These are phyloP conservation scores for Tipula unca DNA, from an alignment of 2,888 invertebrate genomes.

Conservation along the genomic window DNA sequence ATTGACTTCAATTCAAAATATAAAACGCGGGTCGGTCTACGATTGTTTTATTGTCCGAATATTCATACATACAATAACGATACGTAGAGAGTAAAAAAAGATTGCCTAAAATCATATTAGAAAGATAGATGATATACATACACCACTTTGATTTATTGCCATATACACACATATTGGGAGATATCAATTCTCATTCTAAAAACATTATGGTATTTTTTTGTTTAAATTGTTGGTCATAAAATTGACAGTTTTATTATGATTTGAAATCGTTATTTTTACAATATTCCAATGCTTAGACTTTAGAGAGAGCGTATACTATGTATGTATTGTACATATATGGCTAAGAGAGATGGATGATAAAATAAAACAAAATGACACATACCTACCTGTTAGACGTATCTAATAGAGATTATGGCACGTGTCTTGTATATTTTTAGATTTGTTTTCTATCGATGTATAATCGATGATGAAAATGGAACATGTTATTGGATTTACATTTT, in stretches of 20 bases:
- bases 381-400: background rate
- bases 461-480: background rate
- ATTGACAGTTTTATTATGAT: conserved; percentile 8
- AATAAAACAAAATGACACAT: background rate
- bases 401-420: conserved; percentile 14
- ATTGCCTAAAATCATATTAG: background rate
- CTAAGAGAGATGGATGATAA: background rate
- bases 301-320: background rate
- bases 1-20: background rate
- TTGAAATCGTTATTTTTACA: background rate
- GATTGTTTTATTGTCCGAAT: background rate
- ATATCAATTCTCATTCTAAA: background rate
- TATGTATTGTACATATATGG: no score
- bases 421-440: background rate
- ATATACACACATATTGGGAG: background rate
- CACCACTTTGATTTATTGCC: background rate
- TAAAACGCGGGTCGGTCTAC: background rate
- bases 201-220: background rate
- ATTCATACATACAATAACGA: background rate
- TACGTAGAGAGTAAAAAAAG: background rate
- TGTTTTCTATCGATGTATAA: background rate
- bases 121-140: background rate
- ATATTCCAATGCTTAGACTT: background rate
- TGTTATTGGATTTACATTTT: background rate
- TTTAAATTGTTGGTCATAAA: background rate